Percentiles rank a stretch among this genome's conserved stretches.
These are phyloP conservation scores for Sebastolobus altivelis DNA, from an alignment of 2,797 vertebrate species.

Conservation along the genomic window DNA sequence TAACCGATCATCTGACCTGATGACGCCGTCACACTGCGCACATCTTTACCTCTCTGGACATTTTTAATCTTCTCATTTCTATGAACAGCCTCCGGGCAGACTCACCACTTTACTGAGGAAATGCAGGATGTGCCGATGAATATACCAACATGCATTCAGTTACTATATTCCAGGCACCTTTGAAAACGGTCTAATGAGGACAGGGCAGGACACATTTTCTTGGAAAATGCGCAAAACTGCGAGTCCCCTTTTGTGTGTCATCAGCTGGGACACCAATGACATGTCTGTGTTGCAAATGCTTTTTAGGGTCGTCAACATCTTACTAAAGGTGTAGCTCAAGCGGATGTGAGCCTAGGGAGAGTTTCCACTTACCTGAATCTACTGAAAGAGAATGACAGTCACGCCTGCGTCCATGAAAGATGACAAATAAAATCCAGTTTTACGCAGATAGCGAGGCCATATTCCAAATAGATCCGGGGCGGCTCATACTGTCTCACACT, in stretches of 20 bases:
- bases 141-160: background rate
- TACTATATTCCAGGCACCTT: background rate
- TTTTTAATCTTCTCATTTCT: constrained; percentile 41
- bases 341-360: background rate
- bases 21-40: constrained; percentile 71
- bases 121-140: background rate
- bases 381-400: constrained; percentile 30
- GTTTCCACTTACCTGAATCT: constrained; percentile 72
- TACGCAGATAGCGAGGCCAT: constrained; percentile 24
- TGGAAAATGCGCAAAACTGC: background rate
- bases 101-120: constrained; percentile 12
- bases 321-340: background rate
- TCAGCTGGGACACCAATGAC: background rate
- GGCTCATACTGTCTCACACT: constrained; percentile 30
- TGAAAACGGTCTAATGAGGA: background rate
- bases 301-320: constrained; percentile 6
- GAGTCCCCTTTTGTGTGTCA: background rate
- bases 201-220: background rate
- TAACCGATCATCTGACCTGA: constrained; percentile 79
- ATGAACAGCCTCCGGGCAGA: constrained; percentile 16
- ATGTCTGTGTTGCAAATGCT: background rate
- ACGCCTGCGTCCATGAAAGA: constrained; percentile 52
- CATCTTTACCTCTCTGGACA: constrained; percentile 49
- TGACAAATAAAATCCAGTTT: constrained; percentile 52
- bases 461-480: constrained; percentile 27